Evolutionary conservation across 2,797 vertebrate genomes (phyloP).

Genomic region (Gallirallus australis): DNA sequence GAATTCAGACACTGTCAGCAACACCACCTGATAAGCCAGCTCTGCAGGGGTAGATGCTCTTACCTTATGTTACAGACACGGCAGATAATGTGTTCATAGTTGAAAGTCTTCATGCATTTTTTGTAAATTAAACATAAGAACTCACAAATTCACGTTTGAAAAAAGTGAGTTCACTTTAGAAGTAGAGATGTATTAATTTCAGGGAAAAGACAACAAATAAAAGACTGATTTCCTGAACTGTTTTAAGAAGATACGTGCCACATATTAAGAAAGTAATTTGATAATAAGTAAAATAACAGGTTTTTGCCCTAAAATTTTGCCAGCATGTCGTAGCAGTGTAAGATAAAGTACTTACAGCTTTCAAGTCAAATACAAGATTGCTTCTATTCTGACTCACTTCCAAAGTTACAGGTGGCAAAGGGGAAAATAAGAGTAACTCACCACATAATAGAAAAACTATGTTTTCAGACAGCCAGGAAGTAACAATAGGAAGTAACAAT

Average conservation of each 20-base stretch:
- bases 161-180: not conserved
- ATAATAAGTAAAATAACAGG: not conserved
- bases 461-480: constrained; percentile 8
- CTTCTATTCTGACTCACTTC: constrained; percentile 50
- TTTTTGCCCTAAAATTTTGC: constrained; percentile 10
- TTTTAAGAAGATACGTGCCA: not conserved
- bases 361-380: constrained; percentile 3
- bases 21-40: not conserved
- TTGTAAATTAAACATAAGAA: constrained; percentile 40
- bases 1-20: constrained; percentile 30
- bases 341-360: constrained; percentile 2
- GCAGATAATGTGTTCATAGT: constrained; percentile 24
- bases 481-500: not conserved
- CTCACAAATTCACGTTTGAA: not conserved
- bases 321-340: constrained; percentile 30
- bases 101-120: not conserved
- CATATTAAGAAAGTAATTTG: constrained; percentile 38
- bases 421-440: not conserved
- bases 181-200: not conserved
- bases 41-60: not conserved
- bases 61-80: constrained; percentile 25
- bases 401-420: constrained; percentile 24
- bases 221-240: not conserved
- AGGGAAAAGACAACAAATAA: not conserved
- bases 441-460: not conserved